A percentile compares a stretch with the other conserved stretches of the same genome.
These are phyloP conservation scores for Trichopoda pennipes DNA, from an alignment of 2,888 invertebrate genomes.

Conservation along the genomic window DNA sequence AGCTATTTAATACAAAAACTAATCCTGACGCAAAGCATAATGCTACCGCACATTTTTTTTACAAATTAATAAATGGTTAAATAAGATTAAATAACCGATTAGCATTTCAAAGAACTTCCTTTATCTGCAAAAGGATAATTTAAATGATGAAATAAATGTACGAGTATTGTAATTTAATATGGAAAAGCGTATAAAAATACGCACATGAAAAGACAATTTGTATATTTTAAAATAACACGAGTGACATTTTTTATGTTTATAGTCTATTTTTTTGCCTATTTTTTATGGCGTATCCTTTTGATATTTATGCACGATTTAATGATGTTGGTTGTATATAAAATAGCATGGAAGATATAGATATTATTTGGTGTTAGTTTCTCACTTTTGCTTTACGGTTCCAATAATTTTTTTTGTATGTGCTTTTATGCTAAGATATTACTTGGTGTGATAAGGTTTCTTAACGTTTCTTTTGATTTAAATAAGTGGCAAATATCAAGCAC, in stretches of 20 bases:
- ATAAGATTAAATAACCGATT: constrained; percentile 61
- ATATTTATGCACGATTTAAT: constrained; percentile 66
- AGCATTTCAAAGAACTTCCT: constrained; percentile 64
- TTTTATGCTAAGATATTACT: no score
- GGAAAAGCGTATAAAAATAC: constrained; percentile 18
- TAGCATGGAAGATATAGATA: constrained; percentile 24
- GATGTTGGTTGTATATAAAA: constrained; percentile 38
- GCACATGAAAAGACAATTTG: constrained; percentile 33
- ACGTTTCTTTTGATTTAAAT: no score
- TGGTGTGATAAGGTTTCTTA: no score
- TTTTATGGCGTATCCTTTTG: constrained; percentile 56
- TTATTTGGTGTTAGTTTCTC: constrained; percentile 55
- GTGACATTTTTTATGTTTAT: constrained; percentile 53
- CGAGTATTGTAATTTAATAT: constrained; percentile 35
- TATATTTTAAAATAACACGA: constrained; percentile 42
- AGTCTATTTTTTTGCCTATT: constrained; percentile 5
- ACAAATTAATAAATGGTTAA: constrained; percentile 43
- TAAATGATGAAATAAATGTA: constrained; percentile 9
- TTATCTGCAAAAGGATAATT: constrained; percentile 25
- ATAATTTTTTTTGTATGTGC: no score
- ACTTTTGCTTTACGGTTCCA: not conserved
- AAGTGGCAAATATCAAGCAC: no score
- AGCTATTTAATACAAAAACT: constrained; percentile 27
- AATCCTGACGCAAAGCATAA: constrained; percentile 20
- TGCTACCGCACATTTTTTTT: not conserved